Base-by-base conservation (phyloP, 2,797 vertebrate genomes). In the Echiichthys vipera region DNA sequence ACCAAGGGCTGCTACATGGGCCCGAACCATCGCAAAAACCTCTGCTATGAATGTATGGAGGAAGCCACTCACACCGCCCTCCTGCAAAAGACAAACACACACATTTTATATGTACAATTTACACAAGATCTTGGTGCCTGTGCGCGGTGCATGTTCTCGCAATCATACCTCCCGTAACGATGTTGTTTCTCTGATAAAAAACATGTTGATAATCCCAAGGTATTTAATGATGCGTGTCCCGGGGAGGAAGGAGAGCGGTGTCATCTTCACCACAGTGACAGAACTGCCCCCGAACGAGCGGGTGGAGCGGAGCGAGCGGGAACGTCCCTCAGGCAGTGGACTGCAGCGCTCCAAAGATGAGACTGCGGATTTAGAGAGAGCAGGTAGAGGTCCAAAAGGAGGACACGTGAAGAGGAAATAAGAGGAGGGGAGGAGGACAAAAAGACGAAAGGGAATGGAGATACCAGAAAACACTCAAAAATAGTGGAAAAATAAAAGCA, bases 201-300 rank as follows among this genome's bases (percentile, higher is more conserved):
- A 99, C 97, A 99, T 99, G 92, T 99, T 99, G 93, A 99, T 99
- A 91, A 99, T 99, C 18, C 98, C 98, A 0, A 99, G 96, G 71
- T 97, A 99, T 63, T 98, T 99, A 40, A 96, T 96, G 90, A 99
- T 97, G 92, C 96, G 97, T 12, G 96, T 96, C 78, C 97, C 96
- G 15, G 97, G 97, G 32, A 99, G 95, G 80, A 98, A 99, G 64
- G 98, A 98, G 29, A 99, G 96, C 1, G 98, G 98, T 0, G 98
- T 99, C 98, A 99, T 99, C 93, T 97, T 98, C 84, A 99, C 98
- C 66, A 99, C 97, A 0, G 96, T 90, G 61, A 98, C 96, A 0
- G 97, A 94, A 36, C 94, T 95, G 71, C 89, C 94, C 18, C 95
- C 77, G 54, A 95, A 95, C 0, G 95, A 93, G 0, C 94, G 93